Evolutionary conservation across 1,140 invertebrate genomes (phyloP).

Genomic region (Eciton burchellii): DNA sequence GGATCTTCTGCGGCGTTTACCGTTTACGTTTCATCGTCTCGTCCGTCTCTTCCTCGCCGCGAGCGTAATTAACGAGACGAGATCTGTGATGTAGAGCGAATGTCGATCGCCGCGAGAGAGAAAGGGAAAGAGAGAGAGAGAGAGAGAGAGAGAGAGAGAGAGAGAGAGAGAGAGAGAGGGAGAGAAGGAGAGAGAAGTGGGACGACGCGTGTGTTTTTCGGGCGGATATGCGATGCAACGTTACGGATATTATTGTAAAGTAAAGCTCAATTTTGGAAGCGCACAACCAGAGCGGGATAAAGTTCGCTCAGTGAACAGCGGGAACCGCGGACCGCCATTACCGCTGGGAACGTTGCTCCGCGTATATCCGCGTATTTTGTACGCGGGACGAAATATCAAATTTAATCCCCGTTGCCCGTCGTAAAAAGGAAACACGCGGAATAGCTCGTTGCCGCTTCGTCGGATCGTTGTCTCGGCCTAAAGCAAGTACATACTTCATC

Average conservation of each 20-base stretch:
- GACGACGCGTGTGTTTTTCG: background rate
- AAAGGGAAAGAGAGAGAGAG: too few relatives aligned
- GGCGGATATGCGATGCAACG: background rate
- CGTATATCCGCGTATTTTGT: background rate
- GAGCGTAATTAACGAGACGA: conserved; percentile 5
- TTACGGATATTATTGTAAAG: conserved; percentile 1
- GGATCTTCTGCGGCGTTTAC: conserved; percentile 7
- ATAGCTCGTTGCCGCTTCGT: background rate
- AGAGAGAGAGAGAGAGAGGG: too few relatives aligned
- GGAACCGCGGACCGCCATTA: background rate
- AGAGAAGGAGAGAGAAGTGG: too few relatives aligned
- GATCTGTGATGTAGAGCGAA: background rate
- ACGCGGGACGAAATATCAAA: conserved; percentile 10
- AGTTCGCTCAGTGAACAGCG: background rate
- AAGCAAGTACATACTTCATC: background rate
- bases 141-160: too few relatives aligned
- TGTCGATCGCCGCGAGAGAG: background rate
- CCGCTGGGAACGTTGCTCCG: background rate
- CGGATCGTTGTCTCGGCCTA: background rate
- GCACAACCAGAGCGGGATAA: conserved; percentile 3
- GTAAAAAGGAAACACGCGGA: background rate
- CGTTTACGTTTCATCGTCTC: background rate
- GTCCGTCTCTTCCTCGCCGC: background rate
- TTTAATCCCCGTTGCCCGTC: background rate
- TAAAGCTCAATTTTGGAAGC: conserved; percentile 1